Evolutionary conservation across 2,113 vertebrate species (phyloP), one percentile per base, ranked within the genome.

Genomic region (Anolis sagrei): DNA sequence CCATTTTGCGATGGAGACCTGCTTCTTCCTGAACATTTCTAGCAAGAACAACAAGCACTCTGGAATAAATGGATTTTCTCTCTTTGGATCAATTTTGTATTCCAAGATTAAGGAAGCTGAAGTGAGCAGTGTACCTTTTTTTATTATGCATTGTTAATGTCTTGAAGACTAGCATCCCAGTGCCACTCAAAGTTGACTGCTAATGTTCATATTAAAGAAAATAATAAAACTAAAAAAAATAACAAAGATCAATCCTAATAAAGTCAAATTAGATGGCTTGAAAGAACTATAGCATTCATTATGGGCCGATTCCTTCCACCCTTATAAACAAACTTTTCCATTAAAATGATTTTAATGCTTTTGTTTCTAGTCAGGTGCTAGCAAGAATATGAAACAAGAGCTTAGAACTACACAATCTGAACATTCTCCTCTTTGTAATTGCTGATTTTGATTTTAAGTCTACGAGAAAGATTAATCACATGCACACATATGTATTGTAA

Each of bases 141-240:
- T n/a, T n/a, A 34, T 39, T 85, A 5, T 3, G 13, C 1, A 0
- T 68, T 87, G 5, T 77, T 81, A 76, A 79, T 29, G 6, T 34
- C 13, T 85, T 86, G 48, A 48, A 62, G 4, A 44, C 83, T 16
- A 90, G n/a, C 36, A 44, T 79, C 75, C 5, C 86, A 75, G 48
- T 91, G 8, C 81, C 89, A 90, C 34, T 48, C 76, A 44, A 92
- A 81, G 89, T 81, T 91, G 11, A 5, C 6, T 70, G 4, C 7
- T 87, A 86, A 80, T 82, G 6, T 54, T 49, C 64, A 86, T 90
- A 69, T 29, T 78, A 92, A 95, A 61, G 62, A 77, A 81, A 93
- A 84, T 0, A 78, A 25, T 88, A 91, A 91, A 92, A 73, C 48
- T 58, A 9, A 89, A 76, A n/a, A 82, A 1, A 84, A 36, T 89